Base-by-base conservation (phyloP, 2,888 invertebrate genomes). In the Harpalus rubripes region DNA sequence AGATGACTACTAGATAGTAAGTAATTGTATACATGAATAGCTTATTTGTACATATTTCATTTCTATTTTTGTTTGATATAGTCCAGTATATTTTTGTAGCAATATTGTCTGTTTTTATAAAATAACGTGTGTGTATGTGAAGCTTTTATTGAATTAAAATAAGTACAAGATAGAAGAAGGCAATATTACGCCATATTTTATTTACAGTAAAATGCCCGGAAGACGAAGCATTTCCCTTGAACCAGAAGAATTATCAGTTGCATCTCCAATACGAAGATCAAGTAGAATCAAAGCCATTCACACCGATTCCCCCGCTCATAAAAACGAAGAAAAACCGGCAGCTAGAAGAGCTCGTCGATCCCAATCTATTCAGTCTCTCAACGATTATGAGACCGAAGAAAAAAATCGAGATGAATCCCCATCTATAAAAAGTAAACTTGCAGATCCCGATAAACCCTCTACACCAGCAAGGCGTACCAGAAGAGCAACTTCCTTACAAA, bases 141-240 rank as follows among this genome's bases (percentile, higher is more conserved):
- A 22, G 6, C 7, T 12, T 32, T 63, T 63, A 10, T 63, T 22
- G 12, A 52, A 3, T 18, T 1, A 12, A 63, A 26, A 63, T 63
- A 18, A 16, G 7, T 18, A 12, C 6, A 59, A 59, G 59, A 12
- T 8, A 18, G 12, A 18, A 63, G 1, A 22, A 0, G 12, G 12
- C 26, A 63, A 63, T 63, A 63, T 63, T 63, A 22, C 10, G 26
- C 63, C 26, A 22, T 63, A 26, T 10, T 63, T 7, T 63, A 10
- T 61, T 72, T 85, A 41, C 41, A 85, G 85, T 39, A 80, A 65
- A 68, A 85, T 85, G 85, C 52, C 85, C 12, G 59, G 80, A 0
- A n/a, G 85, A 58, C 44, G 85, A 85, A 85, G 85, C 18, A 61
- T 58, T 12, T 85, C 85, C 6, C 12, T 68, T 12, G 85, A 85